A percentile compares a stretch with the other conserved stretches of the same genome.
phyloP scores from a whole-genome alignment of 2,113 vertebrate genomes.

The Hipposideros armiger region DNA sequence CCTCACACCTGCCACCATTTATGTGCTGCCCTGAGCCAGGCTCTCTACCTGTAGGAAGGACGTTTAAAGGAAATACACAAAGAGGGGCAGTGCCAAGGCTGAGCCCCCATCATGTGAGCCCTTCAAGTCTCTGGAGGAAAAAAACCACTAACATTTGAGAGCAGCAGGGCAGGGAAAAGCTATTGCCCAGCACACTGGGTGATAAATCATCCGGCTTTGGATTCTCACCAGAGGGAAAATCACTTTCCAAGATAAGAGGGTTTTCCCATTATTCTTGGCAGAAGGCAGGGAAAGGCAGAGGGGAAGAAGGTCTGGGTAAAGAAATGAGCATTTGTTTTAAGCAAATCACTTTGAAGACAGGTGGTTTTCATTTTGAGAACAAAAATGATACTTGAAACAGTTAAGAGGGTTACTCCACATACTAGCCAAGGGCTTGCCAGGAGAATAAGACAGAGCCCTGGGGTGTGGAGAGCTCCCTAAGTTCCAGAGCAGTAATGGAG shows the following conservation, averaged over 20 bases:
- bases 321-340: conserved; percentile 70
- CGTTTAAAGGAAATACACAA: background rate
- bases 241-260: conserved; percentile 73
- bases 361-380: conserved; percentile 79
- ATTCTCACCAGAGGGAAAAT: conserved; percentile 75
- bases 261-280: conserved; percentile 80
- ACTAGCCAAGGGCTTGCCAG: background rate
- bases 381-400: conserved; percentile 70
- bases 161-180: background rate
- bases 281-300: conserved; percentile 56
- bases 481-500: background rate
- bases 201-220: conserved; percentile 67
- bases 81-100: background rate
- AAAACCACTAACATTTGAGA: conserved; percentile 32
- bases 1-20: background rate
- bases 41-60: background rate
- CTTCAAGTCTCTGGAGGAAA: background rate
- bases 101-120: background rate
- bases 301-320: conserved; percentile 25
- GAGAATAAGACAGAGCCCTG: background rate
- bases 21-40: background rate
- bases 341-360: conserved; percentile 74
- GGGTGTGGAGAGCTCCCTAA: conserved; percentile 6
- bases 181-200: background rate
- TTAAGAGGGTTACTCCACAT: background rate